Evolutionary conservation across 2,113 vertebrate genomes (phyloP).

Genomic region (Origma solitaria): DNA sequence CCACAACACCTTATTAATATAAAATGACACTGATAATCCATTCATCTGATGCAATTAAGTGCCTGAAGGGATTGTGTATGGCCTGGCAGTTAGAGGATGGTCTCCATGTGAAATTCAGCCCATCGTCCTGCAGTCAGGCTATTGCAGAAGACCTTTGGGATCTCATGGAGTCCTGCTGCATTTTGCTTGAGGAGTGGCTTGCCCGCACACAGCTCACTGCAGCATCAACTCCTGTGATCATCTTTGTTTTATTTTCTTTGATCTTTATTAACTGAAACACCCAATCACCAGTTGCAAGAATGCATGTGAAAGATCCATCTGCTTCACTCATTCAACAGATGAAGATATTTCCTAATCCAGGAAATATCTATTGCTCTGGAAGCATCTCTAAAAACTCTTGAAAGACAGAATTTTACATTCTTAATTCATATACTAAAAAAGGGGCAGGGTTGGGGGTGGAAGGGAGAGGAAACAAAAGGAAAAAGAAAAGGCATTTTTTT

Average conservation of each 20-base stretch:
- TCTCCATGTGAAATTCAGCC: background rate
- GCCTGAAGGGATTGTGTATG: background rate
- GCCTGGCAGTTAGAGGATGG: background rate
- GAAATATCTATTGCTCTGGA: background rate
- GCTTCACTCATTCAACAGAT: background rate
- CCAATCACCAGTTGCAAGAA: background rate
- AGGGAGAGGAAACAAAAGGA: background rate
- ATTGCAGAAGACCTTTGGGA: background rate
- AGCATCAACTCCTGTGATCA: background rate
- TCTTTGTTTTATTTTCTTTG: background rate
- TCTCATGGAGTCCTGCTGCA: background rate
- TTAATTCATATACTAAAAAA: background rate
- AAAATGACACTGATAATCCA: background rate
- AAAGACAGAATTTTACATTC: background rate
- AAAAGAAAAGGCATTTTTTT: background rate
- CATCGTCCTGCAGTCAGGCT: background rate
- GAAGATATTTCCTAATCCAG: background rate
- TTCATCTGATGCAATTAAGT: background rate
- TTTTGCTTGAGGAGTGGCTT: background rate
- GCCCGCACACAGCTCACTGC: background rate
- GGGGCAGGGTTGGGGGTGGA: accelerated
- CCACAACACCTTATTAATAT: background rate
- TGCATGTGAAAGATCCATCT: background rate
- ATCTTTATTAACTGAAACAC: background rate
- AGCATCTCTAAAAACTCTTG: background rate